Percentiles rank a stretch among this genome's conserved stretches.
These are phyloP conservation scores for Epinephelus awoara DNA, from an alignment of 2,797 vertebrate species.

Conservation along the genomic window DNA sequence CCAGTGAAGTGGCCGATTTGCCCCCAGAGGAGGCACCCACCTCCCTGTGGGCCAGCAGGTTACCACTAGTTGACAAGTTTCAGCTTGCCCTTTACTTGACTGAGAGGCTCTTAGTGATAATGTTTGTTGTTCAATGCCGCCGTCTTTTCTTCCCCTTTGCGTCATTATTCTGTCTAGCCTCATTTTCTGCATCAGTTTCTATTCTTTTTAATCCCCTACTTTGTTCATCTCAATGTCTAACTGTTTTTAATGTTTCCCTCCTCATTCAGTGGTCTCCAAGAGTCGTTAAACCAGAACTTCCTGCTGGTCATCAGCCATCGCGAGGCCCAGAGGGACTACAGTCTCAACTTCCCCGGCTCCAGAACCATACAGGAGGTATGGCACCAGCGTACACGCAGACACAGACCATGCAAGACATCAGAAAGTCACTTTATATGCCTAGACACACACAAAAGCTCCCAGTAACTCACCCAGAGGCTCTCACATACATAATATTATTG, in stretches of 20 bases:
- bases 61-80: slow-evolving; percentile 90
- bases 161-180: slow-evolving; percentile 10
- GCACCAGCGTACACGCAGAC: slow-evolving; percentile 43
- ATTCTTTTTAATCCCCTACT: background rate
- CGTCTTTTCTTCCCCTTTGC: slow-evolving; percentile 14
- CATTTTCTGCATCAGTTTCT: background rate
- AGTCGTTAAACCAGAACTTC: slow-evolving; percentile 99
- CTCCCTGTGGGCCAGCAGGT: slow-evolving; percentile 77
- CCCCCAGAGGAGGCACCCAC: slow-evolving; percentile 69
- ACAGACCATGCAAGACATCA: slow-evolving; percentile 15
- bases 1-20: slow-evolving; percentile 74
- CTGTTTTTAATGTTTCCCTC: slow-evolving; percentile 72
- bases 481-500: slow-evolving; percentile 65
- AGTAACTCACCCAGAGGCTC: slow-evolving; percentile 34
- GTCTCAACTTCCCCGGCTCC: slow-evolving; percentile 98
- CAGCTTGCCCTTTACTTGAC: slow-evolving; percentile 90
- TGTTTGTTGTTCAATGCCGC: slow-evolving; percentile 51
- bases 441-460: slow-evolving; percentile 22
- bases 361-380: slow-evolving; percentile 99
- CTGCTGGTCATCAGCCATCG: slow-evolving; percentile 97
- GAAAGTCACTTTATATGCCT: slow-evolving; percentile 20
- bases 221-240: background rate
- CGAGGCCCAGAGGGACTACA: slow-evolving; percentile 99
- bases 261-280: slow-evolving; percentile 92
- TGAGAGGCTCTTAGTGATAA: slow-evolving; percentile 76